A percentile compares a stretch with the other conserved stretches of the same genome.
Conservation (phyloP, 2,888 invertebrate species). For the Melinaea menophilus region DNA sequence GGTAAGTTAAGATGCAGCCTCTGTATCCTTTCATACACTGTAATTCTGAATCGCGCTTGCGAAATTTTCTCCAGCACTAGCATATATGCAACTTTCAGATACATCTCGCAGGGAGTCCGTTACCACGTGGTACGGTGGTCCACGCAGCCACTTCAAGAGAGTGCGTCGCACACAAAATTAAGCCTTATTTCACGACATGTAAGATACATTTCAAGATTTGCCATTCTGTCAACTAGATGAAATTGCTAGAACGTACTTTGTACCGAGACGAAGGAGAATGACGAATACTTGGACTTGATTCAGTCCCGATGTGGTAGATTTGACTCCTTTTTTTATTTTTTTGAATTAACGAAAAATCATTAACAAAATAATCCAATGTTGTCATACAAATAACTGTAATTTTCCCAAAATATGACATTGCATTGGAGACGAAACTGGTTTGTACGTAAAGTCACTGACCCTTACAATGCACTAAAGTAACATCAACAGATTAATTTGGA, state of each 20-base stretch:
- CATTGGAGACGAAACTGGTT: too few relatives aligned
- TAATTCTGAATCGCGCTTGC: conserved; percentile 45
- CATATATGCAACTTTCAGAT: conserved; percentile 40
- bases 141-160: conserved; percentile 48
- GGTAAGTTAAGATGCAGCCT: conserved; percentile 29
- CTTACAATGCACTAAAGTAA: too few relatives aligned
- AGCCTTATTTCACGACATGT: conserved; percentile 44
- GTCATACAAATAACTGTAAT: too few relatives aligned
- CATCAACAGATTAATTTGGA: too few relatives aligned
- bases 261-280: conserved; percentile 59
- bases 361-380: too few relatives aligned
- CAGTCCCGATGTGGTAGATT: conserved; percentile 55
- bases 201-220: conserved; percentile 64
- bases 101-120: conserved; percentile 47
- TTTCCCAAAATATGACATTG: too few relatives aligned
- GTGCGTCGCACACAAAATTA: conserved; percentile 51
- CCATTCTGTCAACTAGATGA: conserved; percentile 71
- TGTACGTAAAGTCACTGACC: too few relatives aligned
- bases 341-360: background rate
- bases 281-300: conserved; percentile 67
- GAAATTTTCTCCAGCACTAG: conserved; percentile 39
- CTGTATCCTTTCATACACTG: conserved; percentile 27
- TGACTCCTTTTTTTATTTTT: conserved; percentile 54
- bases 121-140: conserved; percentile 57
- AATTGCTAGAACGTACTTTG: conserved; percentile 66